Base-by-base conservation (phyloP, 2,888 invertebrate genomes). In the Zygothrica quintamaculata region DNA sequence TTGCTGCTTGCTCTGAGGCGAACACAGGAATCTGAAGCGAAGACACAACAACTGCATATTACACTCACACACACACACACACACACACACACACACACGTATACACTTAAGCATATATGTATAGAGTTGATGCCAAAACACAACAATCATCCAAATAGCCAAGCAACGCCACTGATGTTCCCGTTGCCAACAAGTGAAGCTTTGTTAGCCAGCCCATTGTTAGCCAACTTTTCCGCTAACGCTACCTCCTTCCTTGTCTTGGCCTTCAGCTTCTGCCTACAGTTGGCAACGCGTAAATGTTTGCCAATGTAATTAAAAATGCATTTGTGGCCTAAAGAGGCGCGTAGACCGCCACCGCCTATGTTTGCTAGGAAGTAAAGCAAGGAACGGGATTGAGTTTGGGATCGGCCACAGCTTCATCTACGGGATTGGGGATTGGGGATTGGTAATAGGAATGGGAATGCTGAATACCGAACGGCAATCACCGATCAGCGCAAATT, bases 261-360 rank as follows among this genome's bases (percentile, higher is more conserved):
- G 2, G 6, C 1, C 11, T n/a, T 9, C 16, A 11, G 13, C 11
- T 40, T 15, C 9, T 15, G 33, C 52, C 52, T 15, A 18, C 33
- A 52, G 25, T 60, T 74, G 58, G 62, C 59, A 74, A 74, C 65
- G 72, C 82, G 76, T 62, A 67, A 80, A 75, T 74, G 80, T 77
- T 70, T 53, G 75, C 85, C 78, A 74, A 87, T 87, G 87, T 87
- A 82, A 82, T 82, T 82, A 82, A 82, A 82, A 82, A 81, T 68
- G 65, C 81, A 82, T 82, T 82, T 87, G 82, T 51, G 50, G 56
- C 56, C 61, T 84, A 77, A 84, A 65, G 78, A 72, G 69, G 67
- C 75, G 73, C 82, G 67, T 81, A 65, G 74, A 59, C 36, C 31
- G 37, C 26, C 11, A 50, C 40, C 15, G 40, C 15, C 15, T 22